Evolutionary conservation across 1,140 invertebrate genomes (phyloP), one percentile per base, ranked within the genome.

Genomic region (Drosophila neocordata): DNA sequence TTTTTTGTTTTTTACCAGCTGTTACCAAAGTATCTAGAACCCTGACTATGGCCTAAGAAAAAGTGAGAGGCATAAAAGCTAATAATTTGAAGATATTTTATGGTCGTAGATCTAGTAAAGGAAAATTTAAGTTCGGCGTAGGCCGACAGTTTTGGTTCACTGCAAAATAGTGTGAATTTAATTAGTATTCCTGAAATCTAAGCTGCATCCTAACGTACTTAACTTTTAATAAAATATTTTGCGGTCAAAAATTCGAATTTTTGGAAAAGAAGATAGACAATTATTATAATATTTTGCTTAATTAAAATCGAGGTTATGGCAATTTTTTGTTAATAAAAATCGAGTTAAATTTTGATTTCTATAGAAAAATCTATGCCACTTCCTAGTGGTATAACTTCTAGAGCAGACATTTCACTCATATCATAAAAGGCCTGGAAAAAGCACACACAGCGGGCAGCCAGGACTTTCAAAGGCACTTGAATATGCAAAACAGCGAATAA

Each of bases 1-100:
- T 24, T 31, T 31, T 31, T 5, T 31, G 4, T 61, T 56, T 59
- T 72, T 61, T 56, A 67, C 56, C 83, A 87, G 83, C 77, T 87
- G 83, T 71, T 87, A 73, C 78, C 83, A 55, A 75, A 73, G 76
- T 70, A 20, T 15, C 18, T 20, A 11, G 18, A 48, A 8, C 41
- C 41, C 6, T 9, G 69, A 64, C 64, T 77, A 69, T 53, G 67
- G 53, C 55, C 53, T 6, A 48, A 51, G 41, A 9, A 38, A 61
- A 20, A 27, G 38, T n/a, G 27, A 56, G 18, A 55, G 60, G 27
- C 31, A 74, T 72, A 65, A 79, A 75, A 83, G 71, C 77, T 73
- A 72, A 90, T 90, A 90, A 73, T 83, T 79, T 71, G 22, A 68
- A 60, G 48, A 77, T 73, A 90, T 79, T 74, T 90, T 31, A 66